Percentiles rank a stretch among this genome's conserved stretches.
Conservation (phyloP, 2,113 vertebrate genomes). For the Phasianus colchicus region DNA sequence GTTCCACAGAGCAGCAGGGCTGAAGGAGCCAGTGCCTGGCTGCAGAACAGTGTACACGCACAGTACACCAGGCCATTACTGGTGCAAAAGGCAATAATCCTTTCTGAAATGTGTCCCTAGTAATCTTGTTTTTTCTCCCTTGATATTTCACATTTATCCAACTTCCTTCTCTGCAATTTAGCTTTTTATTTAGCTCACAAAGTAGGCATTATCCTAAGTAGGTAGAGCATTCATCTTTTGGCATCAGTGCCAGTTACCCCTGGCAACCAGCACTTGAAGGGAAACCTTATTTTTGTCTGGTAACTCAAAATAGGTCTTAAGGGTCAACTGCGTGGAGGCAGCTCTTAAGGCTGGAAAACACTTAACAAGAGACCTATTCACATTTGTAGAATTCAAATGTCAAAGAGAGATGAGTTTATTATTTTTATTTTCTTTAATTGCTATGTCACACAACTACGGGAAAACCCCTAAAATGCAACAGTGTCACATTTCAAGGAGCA, state of each 20-base stretch:
- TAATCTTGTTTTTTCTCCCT: constrained; percentile 57
- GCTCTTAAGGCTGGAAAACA: constrained; percentile 49
- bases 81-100: constrained; percentile 17
- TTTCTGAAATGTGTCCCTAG: constrained; percentile 39
- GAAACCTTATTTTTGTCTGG: constrained; percentile 75
- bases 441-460: background rate
- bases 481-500: background rate
- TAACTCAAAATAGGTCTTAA: constrained; percentile 72
- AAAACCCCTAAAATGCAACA: background rate
- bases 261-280: constrained; percentile 81
- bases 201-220: constrained; percentile 82
- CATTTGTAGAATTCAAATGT: constrained; percentile 39
- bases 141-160: constrained; percentile 75
- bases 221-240: constrained; percentile 80
- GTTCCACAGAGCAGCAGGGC: background rate
- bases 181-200: constrained; percentile 83
- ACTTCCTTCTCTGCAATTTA: constrained; percentile 78
- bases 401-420: background rate
- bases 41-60: background rate
- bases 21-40: background rate
- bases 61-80: background rate
- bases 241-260: constrained; percentile 77
- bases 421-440: background rate
- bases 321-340: constrained; percentile 71
- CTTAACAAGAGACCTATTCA: constrained; percentile 49